These are phyloP conservation scores for Menidia beryllina DNA, from an alignment of 2,113 vertebrate genomes.

Conservation along the genomic window DNA sequence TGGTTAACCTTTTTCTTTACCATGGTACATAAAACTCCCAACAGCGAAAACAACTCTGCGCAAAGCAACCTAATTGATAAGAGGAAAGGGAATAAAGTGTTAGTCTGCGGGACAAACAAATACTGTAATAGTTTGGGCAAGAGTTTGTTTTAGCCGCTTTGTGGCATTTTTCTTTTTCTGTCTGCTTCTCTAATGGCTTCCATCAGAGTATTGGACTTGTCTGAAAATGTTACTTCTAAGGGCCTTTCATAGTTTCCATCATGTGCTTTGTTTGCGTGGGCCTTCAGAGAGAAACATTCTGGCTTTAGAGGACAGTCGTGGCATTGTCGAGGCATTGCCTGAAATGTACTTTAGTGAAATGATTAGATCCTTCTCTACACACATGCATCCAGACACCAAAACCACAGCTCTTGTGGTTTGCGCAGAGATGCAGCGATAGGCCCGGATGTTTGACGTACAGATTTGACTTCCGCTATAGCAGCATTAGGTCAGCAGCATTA, in stretches of 20 bases:
- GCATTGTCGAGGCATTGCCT: background rate
- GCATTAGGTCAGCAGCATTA: conserved; percentile 70
- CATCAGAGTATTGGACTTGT: conserved; percentile 3
- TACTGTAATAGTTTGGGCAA: background rate
- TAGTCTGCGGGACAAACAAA: conserved; percentile 35
- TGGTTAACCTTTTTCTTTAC: conserved; percentile 67
- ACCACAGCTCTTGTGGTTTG: background rate
- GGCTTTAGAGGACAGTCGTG: background rate
- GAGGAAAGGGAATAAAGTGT: conserved; percentile 20
- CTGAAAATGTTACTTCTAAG: conserved; percentile 11
- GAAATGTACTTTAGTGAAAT: conserved; percentile 3
- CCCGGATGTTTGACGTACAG: conserved; percentile 55
- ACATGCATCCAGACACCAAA: background rate
- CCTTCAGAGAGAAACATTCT: background rate
- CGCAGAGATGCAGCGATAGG: conserved; percentile 46
- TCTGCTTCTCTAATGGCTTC: conserved; percentile 16
- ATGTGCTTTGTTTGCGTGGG: conserved; percentile 21
- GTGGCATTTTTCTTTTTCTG: conserved; percentile 23
- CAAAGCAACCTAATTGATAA: conserved; percentile 58
- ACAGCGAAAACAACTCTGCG: conserved; percentile 51
- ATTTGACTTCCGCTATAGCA: conserved; percentile 68
- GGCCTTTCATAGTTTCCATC: conserved; percentile 26
- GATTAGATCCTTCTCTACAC: conserved; percentile 4
- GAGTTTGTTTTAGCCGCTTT: background rate
- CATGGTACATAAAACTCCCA: conserved; percentile 57